Conservation (phyloP, 2,888 invertebrate species). For the Lysandra bellargus region DNA sequence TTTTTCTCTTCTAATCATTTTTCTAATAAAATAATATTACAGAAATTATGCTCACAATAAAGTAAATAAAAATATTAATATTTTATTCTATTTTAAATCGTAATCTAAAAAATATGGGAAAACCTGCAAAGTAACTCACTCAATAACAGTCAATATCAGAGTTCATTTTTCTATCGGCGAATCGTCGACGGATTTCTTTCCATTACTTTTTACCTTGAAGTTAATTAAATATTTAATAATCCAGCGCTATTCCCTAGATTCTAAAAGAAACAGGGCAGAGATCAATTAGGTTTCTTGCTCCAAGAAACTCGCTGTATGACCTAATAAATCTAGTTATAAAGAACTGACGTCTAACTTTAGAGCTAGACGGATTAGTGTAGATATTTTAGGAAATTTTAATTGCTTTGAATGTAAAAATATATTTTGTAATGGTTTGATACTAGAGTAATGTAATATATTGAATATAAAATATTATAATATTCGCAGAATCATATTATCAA, state of each 20-base stretch:
- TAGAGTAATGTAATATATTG: no score
- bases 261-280: background rate
- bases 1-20: no score
- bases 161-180: background rate
- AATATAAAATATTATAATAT: no score
- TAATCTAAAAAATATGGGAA: background rate
- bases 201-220: constrained; percentile 13
- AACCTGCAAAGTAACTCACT: background rate
- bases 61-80: no score
- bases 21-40: no score
- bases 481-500: no score
- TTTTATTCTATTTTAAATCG: background rate
- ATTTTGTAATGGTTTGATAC: no score
- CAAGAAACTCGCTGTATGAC: constrained; percentile 21
- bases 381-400: background rate
- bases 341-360: constrained; percentile 5
- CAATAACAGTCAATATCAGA: constrained; percentile 10
- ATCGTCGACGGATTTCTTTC: background rate
- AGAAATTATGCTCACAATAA: no score
- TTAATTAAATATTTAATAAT: constrained; percentile 30
- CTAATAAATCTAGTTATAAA: constrained; percentile 28
- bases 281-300: constrained; percentile 27
- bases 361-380: background rate
- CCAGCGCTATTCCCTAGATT: constrained; percentile 22
- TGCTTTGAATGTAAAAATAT: background rate